phyloP scores from a whole-genome alignment of 2,113 vertebrate species.

The Neogobius melanostomus region DNA sequence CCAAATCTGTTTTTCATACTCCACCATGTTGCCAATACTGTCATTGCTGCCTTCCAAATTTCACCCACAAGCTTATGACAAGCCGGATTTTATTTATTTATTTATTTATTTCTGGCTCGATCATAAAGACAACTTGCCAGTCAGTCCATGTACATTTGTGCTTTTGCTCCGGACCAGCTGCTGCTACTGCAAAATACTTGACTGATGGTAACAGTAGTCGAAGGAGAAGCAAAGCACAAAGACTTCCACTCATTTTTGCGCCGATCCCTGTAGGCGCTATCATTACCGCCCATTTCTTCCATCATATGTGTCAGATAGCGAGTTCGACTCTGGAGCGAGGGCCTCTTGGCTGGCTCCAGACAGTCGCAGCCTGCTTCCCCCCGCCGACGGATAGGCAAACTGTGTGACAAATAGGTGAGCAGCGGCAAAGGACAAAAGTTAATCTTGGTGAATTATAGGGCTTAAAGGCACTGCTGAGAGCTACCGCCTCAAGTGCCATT shows the following conservation, averaged over 20 bases:
- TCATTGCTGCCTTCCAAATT: conserved; percentile 30
- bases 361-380: neutral
- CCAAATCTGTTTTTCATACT: conserved; percentile 8
- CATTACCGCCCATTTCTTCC: conserved; percentile 58
- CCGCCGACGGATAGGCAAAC: neutral
- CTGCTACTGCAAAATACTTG: conserved; percentile 36
- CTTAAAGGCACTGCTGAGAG: conserved; percentile 19
- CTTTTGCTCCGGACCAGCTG: conserved; percentile 22
- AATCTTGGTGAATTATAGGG: conserved; percentile 22
- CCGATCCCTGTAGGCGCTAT: conserved; percentile 41
- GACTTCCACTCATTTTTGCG: conserved; percentile 42
- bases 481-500: conserved; percentile 20
- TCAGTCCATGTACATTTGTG: conserved; percentile 6
- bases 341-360: conserved; percentile 1
- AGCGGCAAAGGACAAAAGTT: conserved; percentile 8
- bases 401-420: conserved; percentile 7
- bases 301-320: conserved; percentile 46
- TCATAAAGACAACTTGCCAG: conserved; percentile 25
- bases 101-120: conserved; percentile 11
- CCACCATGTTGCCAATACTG: conserved; percentile 4
- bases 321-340: conserved; percentile 24
- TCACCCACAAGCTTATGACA: conserved; percentile 12
- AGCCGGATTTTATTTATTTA: conserved; percentile 20
- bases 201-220: conserved; percentile 45
- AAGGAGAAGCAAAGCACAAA: conserved; percentile 25